These are phyloP conservation scores for Chymomyza caudatula DNA, from an alignment of 2,888 invertebrate genomes.

Conservation along the genomic window DNA sequence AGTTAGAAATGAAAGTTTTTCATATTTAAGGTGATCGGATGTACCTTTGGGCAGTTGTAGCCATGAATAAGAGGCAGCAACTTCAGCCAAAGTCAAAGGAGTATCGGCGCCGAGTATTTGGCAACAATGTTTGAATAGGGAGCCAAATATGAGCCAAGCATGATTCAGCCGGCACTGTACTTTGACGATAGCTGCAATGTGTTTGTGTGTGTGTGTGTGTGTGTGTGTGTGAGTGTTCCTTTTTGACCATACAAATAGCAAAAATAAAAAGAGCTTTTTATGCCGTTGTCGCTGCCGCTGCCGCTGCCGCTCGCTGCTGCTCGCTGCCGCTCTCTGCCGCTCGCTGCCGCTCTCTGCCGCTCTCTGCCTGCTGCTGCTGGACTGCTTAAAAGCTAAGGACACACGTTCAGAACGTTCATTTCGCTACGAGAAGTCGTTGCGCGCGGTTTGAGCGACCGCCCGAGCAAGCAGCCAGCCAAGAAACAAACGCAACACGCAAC, in stretches of 20 bases:
- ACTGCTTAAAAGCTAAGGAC: slow-evolving; percentile 77
- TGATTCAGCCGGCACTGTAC: too few species aligned
- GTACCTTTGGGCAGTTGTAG: too few species aligned
- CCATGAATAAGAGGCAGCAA: too few species aligned
- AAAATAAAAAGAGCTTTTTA: slow-evolving; percentile 34
- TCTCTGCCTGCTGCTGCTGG: slow-evolving; percentile 32
- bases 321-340: neutral
- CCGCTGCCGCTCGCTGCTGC: slow-evolving; percentile 47
- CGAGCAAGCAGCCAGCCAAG: neutral
- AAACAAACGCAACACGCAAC: neutral
- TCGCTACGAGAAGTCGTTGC: slow-evolving; percentile 57
- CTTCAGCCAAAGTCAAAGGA: too few species aligned
- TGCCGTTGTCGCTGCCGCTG: slow-evolving; percentile 23
- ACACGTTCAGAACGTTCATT: slow-evolving; percentile 69
- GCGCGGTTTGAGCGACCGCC: slow-evolving; percentile 48
- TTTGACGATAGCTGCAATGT: neutral
- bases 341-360: slow-evolving; percentile 47
- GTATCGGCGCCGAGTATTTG: too few species aligned
- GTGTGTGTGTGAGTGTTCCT: neutral
- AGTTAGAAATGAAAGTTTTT: too few species aligned
- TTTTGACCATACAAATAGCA: slow-evolving; percentile 12
- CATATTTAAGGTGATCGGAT: too few species aligned
- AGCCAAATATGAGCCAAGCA: too few species aligned
- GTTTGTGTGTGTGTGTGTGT: neutral
- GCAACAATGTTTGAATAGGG: too few species aligned